Evolutionary conservation across 2,113 vertebrate species (phyloP).

Genomic region (Ondatra zibethicus): DNA sequence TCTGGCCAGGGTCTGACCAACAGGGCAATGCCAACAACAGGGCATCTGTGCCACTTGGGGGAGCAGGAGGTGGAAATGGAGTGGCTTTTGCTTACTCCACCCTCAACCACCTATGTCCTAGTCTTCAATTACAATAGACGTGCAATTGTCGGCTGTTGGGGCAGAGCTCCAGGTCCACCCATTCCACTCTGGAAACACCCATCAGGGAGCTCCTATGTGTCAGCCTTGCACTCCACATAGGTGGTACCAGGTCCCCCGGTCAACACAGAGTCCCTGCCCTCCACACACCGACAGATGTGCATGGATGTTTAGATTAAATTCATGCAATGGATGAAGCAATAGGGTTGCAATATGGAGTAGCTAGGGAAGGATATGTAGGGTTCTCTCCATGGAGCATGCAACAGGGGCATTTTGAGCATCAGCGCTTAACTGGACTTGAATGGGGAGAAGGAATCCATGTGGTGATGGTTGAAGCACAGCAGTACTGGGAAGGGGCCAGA

Average conservation of each 20-base stretch:
- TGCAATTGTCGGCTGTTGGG: too few species aligned
- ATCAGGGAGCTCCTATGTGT: rapidly evolving
- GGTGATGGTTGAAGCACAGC: not conserved
- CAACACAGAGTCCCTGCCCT: not conserved
- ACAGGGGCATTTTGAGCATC: rapidly evolving
- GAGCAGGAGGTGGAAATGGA: too few species aligned
- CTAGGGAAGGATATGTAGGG: too few species aligned
- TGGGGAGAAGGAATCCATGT: not conserved
- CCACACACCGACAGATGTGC: too few species aligned
- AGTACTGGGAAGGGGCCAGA: not conserved
- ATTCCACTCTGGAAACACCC: not conserved
- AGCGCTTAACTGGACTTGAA: not conserved
- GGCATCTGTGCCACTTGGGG: too few species aligned
- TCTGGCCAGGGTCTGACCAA: not conserved
- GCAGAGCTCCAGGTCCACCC: too few species aligned
- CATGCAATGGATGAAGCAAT: not conserved
- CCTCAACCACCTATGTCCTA: not conserved
- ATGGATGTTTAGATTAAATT: rapidly evolving
- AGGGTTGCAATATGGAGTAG: rapidly evolving
- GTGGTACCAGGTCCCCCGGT: not conserved
- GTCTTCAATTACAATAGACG: too few species aligned
- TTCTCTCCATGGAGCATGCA: not conserved
- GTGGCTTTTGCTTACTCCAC: too few species aligned
- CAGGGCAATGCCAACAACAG: too few species aligned
- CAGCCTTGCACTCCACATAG: too few species aligned